phyloP scores from a whole-genome alignment of 2,888 invertebrate genomes.

The Acanthopleura granulata region DNA sequence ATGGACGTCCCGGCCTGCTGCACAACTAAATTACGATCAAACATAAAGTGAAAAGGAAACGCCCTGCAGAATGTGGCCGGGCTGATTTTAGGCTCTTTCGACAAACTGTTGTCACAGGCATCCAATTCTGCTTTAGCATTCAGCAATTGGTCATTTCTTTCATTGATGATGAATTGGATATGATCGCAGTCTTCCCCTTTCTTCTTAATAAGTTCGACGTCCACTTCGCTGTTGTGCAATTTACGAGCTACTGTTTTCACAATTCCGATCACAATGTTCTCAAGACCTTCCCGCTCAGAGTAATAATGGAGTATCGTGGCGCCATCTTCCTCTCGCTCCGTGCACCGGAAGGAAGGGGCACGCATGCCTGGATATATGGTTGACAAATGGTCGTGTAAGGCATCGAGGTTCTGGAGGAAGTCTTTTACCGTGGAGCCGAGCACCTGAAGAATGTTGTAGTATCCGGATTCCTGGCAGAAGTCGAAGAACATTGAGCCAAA shows the following conservation, averaged over 20 bases:
- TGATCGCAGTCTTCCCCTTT: slow-evolving; percentile 96
- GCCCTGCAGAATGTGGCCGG: slow-evolving; percentile 74
- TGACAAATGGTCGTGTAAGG: slow-evolving; percentile 92
- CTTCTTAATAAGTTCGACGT: slow-evolving; percentile 86
- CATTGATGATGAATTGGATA: slow-evolving; percentile 71
- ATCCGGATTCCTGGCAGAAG: slow-evolving; percentile 77
- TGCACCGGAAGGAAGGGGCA: slow-evolving; percentile 90
- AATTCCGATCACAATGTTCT: slow-evolving; percentile 97
- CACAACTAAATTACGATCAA: slow-evolving; percentile 88
- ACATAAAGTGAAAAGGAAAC: slow-evolving; percentile 97
- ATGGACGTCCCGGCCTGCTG: slow-evolving; percentile 92
- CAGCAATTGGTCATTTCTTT: slow-evolving; percentile 33
- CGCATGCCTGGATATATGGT: slow-evolving; percentile 82
- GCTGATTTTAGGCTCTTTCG: slow-evolving; percentile 52
- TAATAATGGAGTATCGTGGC: slow-evolving; percentile 88
- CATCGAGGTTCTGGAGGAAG: slow-evolving; percentile 95
- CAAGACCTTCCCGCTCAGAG: slow-evolving; percentile 94
- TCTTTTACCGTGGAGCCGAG: slow-evolving; percentile 94
- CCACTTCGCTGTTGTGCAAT: slow-evolving; percentile 92
- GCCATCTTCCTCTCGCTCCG: slow-evolving; percentile 47
- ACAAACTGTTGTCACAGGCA: slow-evolving; percentile 35
- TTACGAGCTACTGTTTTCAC: slow-evolving; percentile 98
- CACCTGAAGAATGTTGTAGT: slow-evolving; percentile 94
- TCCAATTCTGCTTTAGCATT: slow-evolving; percentile 29
- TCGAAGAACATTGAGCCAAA: slow-evolving; percentile 65